Percentiles rank a stretch among this genome's conserved stretches.
Conservation (phyloP, 2,113 vertebrate species). For the Elephantulus edwardii region DNA sequence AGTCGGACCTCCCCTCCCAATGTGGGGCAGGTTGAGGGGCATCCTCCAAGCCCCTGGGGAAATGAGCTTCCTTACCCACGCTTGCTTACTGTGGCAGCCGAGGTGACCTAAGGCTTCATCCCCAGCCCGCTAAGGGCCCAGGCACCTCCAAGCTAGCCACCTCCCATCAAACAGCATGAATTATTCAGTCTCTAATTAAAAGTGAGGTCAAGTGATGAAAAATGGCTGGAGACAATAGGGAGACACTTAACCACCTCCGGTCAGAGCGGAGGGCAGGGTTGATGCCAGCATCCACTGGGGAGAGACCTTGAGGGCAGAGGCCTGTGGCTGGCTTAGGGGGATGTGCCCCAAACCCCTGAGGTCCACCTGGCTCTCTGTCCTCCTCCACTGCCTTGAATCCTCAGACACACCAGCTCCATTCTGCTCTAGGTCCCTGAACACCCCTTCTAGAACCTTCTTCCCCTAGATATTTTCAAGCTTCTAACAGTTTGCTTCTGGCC, state of each 20-base stretch:
- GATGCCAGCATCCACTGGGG: constrained; percentile 52
- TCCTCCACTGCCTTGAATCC: fast-evolving
- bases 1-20: too few relatives aligned
- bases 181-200: constrained; percentile 93
- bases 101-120: constrained; percentile 56
- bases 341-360: constrained; percentile 44
- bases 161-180: constrained; percentile 88
- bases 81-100: constrained; percentile 63
- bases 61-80: not conserved
- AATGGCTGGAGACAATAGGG: constrained; percentile 83
- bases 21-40: not conserved
- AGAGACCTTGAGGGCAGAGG: constrained; percentile 20
- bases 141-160: constrained; percentile 79
- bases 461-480: too few relatives aligned
- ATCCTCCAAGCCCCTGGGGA: fast-evolving
- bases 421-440: not conserved
- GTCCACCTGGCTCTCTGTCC: not conserved
- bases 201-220: constrained; percentile 91
- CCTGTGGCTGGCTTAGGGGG: not conserved
- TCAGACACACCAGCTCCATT: not conserved
- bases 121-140: constrained; percentile 79
- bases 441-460: not conserved
- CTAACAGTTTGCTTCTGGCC: not conserved
- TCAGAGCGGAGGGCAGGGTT: constrained; percentile 72
- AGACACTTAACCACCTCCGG: constrained; percentile 80